These are phyloP conservation scores for Enteromius paludinosus DNA, from an alignment of 2,797 vertebrate genomes.

Conservation along the genomic window DNA sequence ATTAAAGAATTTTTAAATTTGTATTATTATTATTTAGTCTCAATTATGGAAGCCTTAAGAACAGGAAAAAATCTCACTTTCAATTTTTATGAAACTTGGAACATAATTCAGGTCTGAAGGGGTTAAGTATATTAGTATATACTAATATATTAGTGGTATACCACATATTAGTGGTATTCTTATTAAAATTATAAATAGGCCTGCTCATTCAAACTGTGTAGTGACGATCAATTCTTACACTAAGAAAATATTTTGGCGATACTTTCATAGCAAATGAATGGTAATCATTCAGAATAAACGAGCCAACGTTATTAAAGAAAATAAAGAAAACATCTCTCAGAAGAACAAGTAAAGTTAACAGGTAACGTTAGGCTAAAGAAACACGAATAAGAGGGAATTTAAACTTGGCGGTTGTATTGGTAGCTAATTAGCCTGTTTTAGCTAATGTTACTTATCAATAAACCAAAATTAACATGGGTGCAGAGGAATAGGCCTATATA, in stretches of 20 bases:
- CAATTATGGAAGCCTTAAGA: no score
- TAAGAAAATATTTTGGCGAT: background rate
- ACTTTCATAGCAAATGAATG: background rate
- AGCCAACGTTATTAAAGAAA: no score
- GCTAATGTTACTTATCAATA: background rate
- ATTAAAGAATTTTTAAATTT: no score
- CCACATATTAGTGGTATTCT: background rate
- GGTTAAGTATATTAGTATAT: background rate
- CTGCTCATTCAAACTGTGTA: background rate
- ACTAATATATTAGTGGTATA: background rate
- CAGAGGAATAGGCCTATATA: background rate
- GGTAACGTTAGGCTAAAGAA: background rate
- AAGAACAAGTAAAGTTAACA: background rate
- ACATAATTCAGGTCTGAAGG: no score
- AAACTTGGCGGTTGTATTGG: background rate
- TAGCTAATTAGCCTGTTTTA: background rate
- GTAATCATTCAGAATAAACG: background rate
- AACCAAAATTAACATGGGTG: background rate
- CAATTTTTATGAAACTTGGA: no score
- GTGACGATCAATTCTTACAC: background rate
- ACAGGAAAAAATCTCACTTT: no score
- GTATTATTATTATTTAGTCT: no score
- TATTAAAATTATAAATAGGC: background rate
- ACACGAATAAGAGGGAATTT: background rate
- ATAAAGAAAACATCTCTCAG: background rate